phyloP scores from a whole-genome alignment of 2,113 vertebrate genomes.

The Phalacrocorax brasilianus region DNA sequence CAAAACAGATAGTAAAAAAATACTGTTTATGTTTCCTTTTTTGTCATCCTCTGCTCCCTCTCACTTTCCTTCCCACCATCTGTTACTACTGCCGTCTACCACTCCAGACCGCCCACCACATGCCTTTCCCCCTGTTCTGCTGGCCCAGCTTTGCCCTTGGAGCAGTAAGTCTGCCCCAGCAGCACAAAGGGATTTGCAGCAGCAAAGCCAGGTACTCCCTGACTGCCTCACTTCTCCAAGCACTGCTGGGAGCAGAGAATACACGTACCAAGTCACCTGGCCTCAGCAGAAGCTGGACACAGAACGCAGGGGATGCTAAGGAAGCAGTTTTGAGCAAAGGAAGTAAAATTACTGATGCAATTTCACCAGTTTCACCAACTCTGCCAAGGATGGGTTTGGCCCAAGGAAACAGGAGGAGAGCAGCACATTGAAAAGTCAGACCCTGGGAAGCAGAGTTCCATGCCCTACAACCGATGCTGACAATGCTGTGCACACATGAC shows the following conservation, averaged over 20 bases:
- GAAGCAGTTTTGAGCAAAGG: not conserved
- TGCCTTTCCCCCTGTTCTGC: not conserved
- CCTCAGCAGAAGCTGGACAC: not conserved
- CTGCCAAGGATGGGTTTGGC: not conserved
- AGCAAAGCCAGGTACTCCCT: not conserved
- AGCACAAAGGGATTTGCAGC: not conserved
- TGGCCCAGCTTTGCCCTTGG: not conserved
- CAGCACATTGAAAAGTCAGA: not conserved
- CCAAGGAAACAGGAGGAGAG: not conserved
- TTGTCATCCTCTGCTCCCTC: not conserved
- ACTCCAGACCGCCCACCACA: not conserved
- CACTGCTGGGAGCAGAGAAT: not conserved
- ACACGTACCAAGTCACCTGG: not conserved
- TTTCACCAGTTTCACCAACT: not conserved
- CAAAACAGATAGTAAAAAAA: not conserved
- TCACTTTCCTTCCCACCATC: not conserved
- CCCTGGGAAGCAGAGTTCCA: not conserved
- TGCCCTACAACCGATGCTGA: not conserved
- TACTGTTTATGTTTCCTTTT: not conserved
- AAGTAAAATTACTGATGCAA: not conserved
- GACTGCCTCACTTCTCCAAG: not conserved
- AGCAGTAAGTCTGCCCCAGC: not conserved
- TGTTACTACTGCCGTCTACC: not conserved
- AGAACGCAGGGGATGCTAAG: not conserved
- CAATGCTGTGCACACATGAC: accelerated